Evolutionary conservation across 2,113 vertebrate species (phyloP), one percentile per base, ranked within the genome.

Genomic region (Haemorhous mexicanus): DNA sequence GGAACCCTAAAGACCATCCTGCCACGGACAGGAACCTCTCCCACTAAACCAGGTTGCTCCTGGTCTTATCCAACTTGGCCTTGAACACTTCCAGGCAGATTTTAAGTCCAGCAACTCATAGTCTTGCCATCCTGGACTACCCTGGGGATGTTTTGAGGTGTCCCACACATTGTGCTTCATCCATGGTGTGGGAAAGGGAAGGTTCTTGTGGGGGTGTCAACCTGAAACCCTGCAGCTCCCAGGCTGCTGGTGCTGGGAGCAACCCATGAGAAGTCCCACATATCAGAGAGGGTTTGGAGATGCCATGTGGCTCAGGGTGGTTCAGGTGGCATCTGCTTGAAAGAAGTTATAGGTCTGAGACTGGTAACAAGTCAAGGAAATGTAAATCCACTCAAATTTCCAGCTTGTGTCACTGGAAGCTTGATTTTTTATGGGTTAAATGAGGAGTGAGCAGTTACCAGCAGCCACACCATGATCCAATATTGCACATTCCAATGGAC

Each of bases 81-180:
- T 55, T 62, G 17, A 27, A 22, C 30, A 43, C 8, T 55, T 41
- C 26, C 26, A 13, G 41, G n/a, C 23, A 46, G 20, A 30, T 69
- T 82, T 75, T 47, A 76, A 72, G 47, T 52, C 20, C 10, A n/a
- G 17, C 28, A 61, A 18, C n/a, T 76, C 59, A 9, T 39, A 22
- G 22, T n/a, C 16, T 41, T 62, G 46, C 14, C 32, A 5, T 35
- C 27, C 16, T 47, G 49, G 35, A 67, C 30, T 22, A 10, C 18
- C 12, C 9, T 18, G 20, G 69, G 26, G 49, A 20, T n/a, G 37
- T 58, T 64, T 61, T 20, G 47, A 41, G 8, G 3, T 26, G 16
- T 76, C 52, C 24, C 61, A 78, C 2, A 8, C 7, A 0, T 2
- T 10, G 10, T 41, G 22, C 11, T 10, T 56, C 37, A 26, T 35